A percentile compares a stretch with the other conserved stretches of the same genome.
These are phyloP conservation scores for Malacoctenus gilli DNA, from an alignment of 2,797 vertebrate species.

Conservation along the genomic window DNA sequence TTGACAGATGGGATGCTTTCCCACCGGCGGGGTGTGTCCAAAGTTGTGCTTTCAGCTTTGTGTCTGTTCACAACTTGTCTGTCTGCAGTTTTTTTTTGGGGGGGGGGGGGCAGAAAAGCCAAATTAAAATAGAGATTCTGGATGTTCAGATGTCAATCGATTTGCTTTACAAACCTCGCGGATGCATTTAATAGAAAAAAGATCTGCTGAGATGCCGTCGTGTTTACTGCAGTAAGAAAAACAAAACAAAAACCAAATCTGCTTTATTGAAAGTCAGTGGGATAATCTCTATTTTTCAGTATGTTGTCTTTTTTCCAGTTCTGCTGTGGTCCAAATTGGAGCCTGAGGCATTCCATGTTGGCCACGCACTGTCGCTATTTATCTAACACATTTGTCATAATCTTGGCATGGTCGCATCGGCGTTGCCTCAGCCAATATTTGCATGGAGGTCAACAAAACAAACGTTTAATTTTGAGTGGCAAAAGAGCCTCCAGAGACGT, in stretches of 20 bases:
- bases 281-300: neutral
- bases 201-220: too few species aligned
- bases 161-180: neutral
- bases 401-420: conserved; percentile 13
- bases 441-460: neutral
- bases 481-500: too few species aligned
- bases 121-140: neutral
- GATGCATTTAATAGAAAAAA: too few species aligned
- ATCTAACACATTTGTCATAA: conserved; percentile 21
- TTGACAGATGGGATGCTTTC: conserved; percentile 17
- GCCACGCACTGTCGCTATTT: conserved; percentile 1
- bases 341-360: neutral
- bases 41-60: neutral
- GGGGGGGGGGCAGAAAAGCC: neutral
- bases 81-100: neutral
- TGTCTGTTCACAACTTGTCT: neutral
- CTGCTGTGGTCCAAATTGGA: neutral
- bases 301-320: neutral
- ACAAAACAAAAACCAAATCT: neutral
- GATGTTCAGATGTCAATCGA: neutral
- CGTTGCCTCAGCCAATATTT: neutral
- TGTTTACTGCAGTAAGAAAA: neutral
- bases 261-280: neutral
- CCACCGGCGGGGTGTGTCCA: conserved; percentile 3
- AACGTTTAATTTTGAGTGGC: too few species aligned